Evolutionary conservation across 64 coral and sea anemone genomes (phyloP).

Genomic region (Hydrozoanthus tunicans): DNA sequence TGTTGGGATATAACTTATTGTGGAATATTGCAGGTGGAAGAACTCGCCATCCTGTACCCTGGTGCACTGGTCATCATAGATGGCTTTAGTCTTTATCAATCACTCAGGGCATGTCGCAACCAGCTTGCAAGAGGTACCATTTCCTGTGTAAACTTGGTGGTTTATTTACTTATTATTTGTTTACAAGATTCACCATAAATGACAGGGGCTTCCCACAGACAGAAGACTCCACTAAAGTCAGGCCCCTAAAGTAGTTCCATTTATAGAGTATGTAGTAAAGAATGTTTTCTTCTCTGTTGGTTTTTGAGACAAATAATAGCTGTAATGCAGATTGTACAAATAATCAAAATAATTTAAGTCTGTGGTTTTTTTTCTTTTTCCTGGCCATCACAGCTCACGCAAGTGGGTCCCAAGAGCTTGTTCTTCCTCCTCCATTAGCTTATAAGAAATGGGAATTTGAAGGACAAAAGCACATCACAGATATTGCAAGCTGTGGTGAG

Average conservation of each 20-base stretch:
- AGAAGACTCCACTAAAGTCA: too few species aligned
- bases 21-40: conserved; percentile 72
- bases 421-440: conserved; percentile 84
- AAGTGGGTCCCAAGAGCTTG: conserved; percentile 75
- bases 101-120: conserved; percentile 92
- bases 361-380: neutral
- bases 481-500: conserved; percentile 97
- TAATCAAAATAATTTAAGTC: neutral
- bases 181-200: too few species aligned
- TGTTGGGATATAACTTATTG: too few species aligned
- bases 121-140: conserved; percentile 86
- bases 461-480: conserved; percentile 85
- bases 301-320: too few species aligned
- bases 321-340: neutral
- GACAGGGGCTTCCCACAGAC: too few species aligned
- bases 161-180: too few species aligned
- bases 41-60: conserved; percentile 96
- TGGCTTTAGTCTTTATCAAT: conserved; percentile 98
- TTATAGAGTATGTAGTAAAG: too few species aligned
- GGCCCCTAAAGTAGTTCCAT: too few species aligned
- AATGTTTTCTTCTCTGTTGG: too few species aligned
- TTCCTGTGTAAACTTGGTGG: neutral
- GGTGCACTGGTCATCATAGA: conserved; percentile 90
- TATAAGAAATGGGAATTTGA: conserved; percentile 99
- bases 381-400: conserved; percentile 71